Percentiles rank a stretch among this genome's conserved stretches.
phyloP scores from a whole-genome alignment of 2,888 invertebrate species.

The Sarcophaga carnaria region DNA sequence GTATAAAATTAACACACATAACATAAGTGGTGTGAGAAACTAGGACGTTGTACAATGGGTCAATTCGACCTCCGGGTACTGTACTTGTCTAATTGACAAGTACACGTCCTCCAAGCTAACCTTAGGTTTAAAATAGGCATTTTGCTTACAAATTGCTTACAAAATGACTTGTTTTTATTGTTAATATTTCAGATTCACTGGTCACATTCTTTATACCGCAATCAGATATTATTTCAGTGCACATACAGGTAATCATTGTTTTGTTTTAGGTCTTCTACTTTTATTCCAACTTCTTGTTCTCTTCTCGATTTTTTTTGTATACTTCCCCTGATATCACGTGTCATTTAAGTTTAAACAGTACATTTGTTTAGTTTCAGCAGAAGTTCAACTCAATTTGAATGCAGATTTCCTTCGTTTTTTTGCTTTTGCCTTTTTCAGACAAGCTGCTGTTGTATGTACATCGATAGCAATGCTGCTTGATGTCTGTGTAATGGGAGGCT shows the following conservation, averaged over 20 bases:
- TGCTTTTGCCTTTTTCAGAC: conserved; percentile 14
- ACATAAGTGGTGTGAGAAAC: too few species aligned
- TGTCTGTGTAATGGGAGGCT: conserved; percentile 54
- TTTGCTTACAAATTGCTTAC: too few species aligned
- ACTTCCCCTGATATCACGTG: conserved; percentile 61
- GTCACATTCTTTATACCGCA: neutral
- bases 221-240: neutral
- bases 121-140: too few species aligned
- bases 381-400: conserved; percentile 64
- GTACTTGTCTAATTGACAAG: too few species aligned
- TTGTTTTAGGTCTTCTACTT: conserved; percentile 14
- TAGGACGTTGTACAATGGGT: too few species aligned
- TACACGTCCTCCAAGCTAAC: too few species aligned
- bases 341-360: conserved; percentile 67
- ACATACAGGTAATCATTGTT: neutral
- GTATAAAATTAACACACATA: too few species aligned
- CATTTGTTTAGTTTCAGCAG: conserved; percentile 57
- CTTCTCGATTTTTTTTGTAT: neutral
- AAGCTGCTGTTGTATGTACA: too few species aligned
- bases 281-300: conserved; percentile 14
- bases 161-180: too few species aligned
- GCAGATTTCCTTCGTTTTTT: conserved; percentile 21
- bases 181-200: neutral
- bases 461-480: conserved; percentile 17
- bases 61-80: too few species aligned